Percentiles rank a stretch among this genome's conserved stretches.
Evolutionary conservation across 2,113 vertebrate species (phyloP).

Genomic region (Anser brachyrhynchus): DNA sequence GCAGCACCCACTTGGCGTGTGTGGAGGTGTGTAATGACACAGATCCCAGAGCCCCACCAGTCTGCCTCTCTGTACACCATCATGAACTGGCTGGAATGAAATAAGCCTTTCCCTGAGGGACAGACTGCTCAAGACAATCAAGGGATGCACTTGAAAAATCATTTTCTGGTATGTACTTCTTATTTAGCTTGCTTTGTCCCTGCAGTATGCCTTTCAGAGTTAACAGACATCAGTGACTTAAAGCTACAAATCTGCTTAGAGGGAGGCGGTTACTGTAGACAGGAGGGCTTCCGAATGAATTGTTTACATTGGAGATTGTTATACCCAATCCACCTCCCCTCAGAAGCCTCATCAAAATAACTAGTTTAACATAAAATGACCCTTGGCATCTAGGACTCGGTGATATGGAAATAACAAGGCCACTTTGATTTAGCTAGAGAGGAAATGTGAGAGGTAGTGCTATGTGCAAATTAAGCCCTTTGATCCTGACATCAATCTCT

Average conservation of each 20-base stretch:
- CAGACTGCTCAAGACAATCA: constrained; percentile 33
- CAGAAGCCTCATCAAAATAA: background rate
- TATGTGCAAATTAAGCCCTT: constrained; percentile 36
- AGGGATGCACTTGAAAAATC: constrained; percentile 19
- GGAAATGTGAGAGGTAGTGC: background rate
- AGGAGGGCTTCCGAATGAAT: background rate
- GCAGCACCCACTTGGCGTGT: background rate
- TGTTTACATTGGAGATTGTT: constrained; percentile 8
- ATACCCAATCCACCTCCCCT: background rate
- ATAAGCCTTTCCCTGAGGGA: constrained; percentile 7
- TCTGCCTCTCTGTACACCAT: background rate
- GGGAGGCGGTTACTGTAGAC: constrained; percentile 12
- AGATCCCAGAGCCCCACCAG: background rate
- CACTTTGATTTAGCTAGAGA: constrained; percentile 2
- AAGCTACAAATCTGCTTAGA: constrained; percentile 67
- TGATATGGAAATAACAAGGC: background rate
- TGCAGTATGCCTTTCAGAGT: background rate
- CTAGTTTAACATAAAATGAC: background rate
- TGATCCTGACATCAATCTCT: constrained; percentile 57
- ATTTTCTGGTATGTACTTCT: constrained; percentile 51
- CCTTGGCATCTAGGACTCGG: background rate
- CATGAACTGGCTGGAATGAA: constrained; percentile 32
- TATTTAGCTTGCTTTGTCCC: background rate
- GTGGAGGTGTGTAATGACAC: constrained; percentile 44
- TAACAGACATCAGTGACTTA: constrained; percentile 51